phyloP scores from a whole-genome alignment of 64 coral and sea anemone genomes.

The Pachyseris speciosa region DNA sequence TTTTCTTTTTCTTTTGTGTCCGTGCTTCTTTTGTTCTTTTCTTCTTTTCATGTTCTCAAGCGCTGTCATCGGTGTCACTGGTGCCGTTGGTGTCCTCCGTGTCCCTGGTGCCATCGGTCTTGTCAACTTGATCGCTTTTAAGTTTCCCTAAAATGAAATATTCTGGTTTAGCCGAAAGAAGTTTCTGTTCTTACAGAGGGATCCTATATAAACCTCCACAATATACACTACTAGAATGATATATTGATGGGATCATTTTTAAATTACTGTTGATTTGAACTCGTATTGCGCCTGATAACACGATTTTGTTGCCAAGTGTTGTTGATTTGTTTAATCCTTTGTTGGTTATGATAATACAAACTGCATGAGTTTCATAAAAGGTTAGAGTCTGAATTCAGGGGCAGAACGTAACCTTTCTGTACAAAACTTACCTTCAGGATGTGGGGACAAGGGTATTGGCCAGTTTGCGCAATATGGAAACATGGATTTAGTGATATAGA shows the following conservation, averaged over 20 bases:
- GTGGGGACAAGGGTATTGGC: too few relatives aligned
- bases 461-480: neutral
- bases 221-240: neutral
- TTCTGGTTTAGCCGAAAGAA: constrained; percentile 10
- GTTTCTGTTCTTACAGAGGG: constrained; percentile 10
- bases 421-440: neutral
- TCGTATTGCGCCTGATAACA: neutral
- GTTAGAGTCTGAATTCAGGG: neutral
- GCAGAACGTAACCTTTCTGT: neutral
- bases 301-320: neutral
- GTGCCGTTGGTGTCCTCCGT: neutral
- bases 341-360: neutral
- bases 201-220: constrained; percentile 2
- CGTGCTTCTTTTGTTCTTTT: neutral
- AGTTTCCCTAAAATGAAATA: constrained; percentile 8
- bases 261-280: neutral
- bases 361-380: neutral
- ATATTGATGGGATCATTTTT: neutral
- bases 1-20: neutral
- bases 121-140: neutral
- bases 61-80: neutral
- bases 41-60: neutral
- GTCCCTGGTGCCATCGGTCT: neutral
- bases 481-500: neutral
- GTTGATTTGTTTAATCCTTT: neutral